Conservation (phyloP, 2,888 invertebrate genomes). For the Matsumyia berberina region DNA sequence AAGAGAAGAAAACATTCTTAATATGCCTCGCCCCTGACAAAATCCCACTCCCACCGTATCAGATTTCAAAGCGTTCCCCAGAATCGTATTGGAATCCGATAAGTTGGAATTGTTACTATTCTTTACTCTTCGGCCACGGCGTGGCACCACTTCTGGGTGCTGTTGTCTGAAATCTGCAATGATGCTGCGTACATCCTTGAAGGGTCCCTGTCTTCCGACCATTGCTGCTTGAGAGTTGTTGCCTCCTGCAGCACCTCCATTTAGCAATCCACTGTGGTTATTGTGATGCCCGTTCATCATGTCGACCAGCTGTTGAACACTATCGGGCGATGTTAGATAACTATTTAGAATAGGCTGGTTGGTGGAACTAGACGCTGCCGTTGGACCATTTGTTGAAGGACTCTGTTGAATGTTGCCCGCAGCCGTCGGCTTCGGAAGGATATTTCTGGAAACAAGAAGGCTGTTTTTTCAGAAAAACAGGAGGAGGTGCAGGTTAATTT, state of each 20-base stretch:
- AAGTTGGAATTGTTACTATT: slow-evolving; percentile 76
- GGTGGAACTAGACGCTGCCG: slow-evolving; percentile 53
- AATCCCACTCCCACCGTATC: slow-evolving; percentile 75
- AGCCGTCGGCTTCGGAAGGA: slow-evolving; percentile 82
- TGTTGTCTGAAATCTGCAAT: slow-evolving; percentile 92
- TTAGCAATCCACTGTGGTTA: slow-evolving; percentile 59
- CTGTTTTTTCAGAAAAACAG: slow-evolving; percentile 78
- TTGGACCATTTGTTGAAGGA: slow-evolving; percentile 71
- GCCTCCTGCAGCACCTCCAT: slow-evolving; percentile 81
- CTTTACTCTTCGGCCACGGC: slow-evolving; percentile 88
- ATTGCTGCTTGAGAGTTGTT: slow-evolving; percentile 66
- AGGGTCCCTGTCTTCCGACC: slow-evolving; percentile 89
- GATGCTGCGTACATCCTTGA: slow-evolving; percentile 92
- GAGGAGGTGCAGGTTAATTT: slow-evolving; percentile 77
- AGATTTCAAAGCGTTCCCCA: slow-evolving; percentile 77
- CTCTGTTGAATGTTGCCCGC: slow-evolving; percentile 53
- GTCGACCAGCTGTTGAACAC: slow-evolving; percentile 77
- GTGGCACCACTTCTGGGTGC: slow-evolving; percentile 90
- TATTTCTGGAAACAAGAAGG: slow-evolving; percentile 82
- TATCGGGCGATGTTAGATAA: slow-evolving; percentile 77
- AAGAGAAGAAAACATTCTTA: slow-evolving; percentile 68
- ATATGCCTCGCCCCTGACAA: slow-evolving; percentile 65
- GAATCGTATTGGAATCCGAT: slow-evolving; percentile 77
- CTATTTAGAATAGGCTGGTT: slow-evolving; percentile 77
- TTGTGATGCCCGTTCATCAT: slow-evolving; percentile 78